Percentiles rank a stretch among this genome's conserved stretches.
phyloP scores from a whole-genome alignment of 2,797 vertebrate species.

The Poeciliopsis turneri region DNA sequence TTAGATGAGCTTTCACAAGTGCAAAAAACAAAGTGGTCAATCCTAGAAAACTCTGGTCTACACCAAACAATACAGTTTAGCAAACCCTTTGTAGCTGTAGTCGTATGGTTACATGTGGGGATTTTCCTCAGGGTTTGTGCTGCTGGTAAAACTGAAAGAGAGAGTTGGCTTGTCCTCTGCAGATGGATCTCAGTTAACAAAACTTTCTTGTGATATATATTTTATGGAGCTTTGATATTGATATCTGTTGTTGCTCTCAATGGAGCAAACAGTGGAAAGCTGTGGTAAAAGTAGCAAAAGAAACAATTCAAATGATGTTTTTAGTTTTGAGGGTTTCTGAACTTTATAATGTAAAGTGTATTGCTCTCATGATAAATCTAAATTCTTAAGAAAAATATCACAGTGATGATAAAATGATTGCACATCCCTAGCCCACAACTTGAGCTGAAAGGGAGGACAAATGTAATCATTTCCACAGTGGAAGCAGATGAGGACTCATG shows the following conservation, averaged over 20 bases:
- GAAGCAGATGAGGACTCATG: neutral
- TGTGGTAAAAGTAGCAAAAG: neutral
- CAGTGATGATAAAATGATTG: neutral
- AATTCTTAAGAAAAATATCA: neutral
- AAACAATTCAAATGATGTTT: neutral
- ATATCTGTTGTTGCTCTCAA: neutral
- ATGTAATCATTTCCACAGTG: neutral
- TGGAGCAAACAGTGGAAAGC: neutral
- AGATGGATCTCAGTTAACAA: neutral
- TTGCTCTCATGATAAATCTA: neutral
- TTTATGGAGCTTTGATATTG: neutral
- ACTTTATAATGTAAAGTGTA: neutral
- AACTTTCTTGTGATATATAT: neutral
- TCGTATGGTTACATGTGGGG: neutral
- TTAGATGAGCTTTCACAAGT: neutral
- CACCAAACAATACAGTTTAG: neutral
- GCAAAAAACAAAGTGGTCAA: neutral
- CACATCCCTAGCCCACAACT: neutral
- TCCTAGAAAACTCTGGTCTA: neutral
- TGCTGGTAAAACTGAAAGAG: neutral
- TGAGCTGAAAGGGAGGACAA: neutral
- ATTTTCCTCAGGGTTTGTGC: neutral
- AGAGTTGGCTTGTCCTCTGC: neutral
- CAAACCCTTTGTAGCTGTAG: neutral
- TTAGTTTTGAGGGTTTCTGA: neutral